These are phyloP conservation scores for Hydrotaea cyrtoneurina DNA, from an alignment of 2,888 invertebrate genomes.

Conservation along the genomic window DNA sequence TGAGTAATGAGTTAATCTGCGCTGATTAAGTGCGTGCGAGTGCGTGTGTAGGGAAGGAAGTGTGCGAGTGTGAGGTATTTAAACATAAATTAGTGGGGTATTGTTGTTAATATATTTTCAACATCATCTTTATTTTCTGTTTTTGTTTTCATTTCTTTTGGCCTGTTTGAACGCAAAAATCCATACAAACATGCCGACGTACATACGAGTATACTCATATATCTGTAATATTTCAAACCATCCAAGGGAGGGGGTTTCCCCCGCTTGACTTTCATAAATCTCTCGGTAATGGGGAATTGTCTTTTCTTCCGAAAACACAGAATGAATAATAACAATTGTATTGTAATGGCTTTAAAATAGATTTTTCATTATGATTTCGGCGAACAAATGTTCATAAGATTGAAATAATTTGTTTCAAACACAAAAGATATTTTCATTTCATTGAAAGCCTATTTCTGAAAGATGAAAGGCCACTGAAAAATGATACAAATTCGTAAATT, in stretches of 20 bases:
- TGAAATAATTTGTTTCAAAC: constrained; percentile 1
- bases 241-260: constrained; percentile 27
- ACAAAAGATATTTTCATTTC: background rate
- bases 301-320: constrained; percentile 9
- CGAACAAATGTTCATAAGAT: constrained; percentile 3
- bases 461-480: background rate
- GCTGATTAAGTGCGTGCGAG: constrained; percentile 76
- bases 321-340: constrained; percentile 40
- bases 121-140: constrained; percentile 7
- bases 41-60: constrained; percentile 17
- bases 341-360: constrained; percentile 36
- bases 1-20: constrained; percentile 79
- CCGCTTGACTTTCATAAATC: constrained; percentile 43
- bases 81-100: constrained; percentile 61
- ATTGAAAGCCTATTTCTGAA: background rate
- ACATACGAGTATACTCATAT: background rate
- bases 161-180: constrained; percentile 11
- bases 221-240: constrained; percentile 9
- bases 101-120: constrained; percentile 52
- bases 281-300: constrained; percentile 5
- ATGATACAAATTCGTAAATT: background rate
- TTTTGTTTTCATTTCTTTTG: background rate
- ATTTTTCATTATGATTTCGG: constrained; percentile 29
- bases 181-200: background rate
- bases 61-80: constrained; percentile 48